A percentile compares a stretch with the other conserved stretches of the same genome.
phyloP scores from a whole-genome alignment of 2,113 vertebrate genomes.

The Megaptera novaeangliae region DNA sequence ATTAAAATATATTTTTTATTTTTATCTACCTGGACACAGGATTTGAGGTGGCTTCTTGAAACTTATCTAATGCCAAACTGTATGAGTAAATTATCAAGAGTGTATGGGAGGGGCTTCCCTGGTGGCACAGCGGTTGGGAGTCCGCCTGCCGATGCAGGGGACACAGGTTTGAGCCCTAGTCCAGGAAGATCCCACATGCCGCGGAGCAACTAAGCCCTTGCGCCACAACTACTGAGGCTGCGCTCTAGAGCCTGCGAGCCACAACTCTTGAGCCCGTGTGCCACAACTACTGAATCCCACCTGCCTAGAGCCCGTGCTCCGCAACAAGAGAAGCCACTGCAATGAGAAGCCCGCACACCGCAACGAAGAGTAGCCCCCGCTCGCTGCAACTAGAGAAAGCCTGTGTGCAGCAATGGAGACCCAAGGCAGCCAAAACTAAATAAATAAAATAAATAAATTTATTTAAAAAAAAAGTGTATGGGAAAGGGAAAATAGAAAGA shows the following conservation, averaged over 20 bases:
- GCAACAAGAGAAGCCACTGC: neutral
- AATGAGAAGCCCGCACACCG: rapidly evolving
- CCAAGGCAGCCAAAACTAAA: neutral
- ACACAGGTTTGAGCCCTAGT: neutral
- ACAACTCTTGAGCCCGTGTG: neutral
- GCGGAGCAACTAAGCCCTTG: rapidly evolving
- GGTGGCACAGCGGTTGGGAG: neutral
- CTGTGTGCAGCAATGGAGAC: too few relatives aligned
- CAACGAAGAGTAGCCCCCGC: rapidly evolving
- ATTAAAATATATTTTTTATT: neutral
- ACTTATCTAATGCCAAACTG: slow-evolving; percentile 37
- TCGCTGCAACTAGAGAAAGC: neutral
- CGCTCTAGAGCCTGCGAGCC: too few relatives aligned
- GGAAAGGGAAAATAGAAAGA: neutral
- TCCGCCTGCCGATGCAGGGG: neutral
- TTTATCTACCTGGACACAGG: neutral
- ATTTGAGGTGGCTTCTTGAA: slow-evolving; percentile 17
- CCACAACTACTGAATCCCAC: neutral
- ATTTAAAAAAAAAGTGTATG: neutral
- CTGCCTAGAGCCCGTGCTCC: neutral
- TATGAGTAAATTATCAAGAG: neutral
- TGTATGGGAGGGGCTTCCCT: neutral
- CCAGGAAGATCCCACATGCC: neutral
- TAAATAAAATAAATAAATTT: neutral
- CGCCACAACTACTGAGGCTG: neutral